A percentile compares a stretch with the other conserved stretches of the same genome.
These are phyloP conservation scores for Ictalurus furcatus DNA, from an alignment of 2,113 vertebrate genomes.

Conservation along the genomic window DNA sequence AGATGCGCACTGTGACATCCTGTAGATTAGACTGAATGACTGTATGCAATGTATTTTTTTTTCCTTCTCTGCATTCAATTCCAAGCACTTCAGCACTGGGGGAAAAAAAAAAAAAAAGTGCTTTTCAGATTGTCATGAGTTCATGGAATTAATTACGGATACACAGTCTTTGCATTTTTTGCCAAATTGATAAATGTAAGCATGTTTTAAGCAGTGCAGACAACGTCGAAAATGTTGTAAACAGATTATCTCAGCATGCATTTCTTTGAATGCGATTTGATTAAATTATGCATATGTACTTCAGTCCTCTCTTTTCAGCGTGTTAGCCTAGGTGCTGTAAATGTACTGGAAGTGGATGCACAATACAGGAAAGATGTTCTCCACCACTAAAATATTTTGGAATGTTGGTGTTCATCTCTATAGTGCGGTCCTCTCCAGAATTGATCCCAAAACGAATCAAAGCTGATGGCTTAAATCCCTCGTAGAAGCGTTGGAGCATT, in stretches of 20 bases:
- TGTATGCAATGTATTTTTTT: neutral
- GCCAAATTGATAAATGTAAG: neutral
- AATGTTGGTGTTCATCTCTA: neutral
- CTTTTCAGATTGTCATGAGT: neutral
- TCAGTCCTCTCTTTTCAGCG: neutral
- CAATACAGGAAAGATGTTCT: neutral
- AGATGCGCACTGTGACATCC: conserved; percentile 6
- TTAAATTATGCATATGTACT: neutral
- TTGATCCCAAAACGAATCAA: neutral
- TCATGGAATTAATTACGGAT: neutral
- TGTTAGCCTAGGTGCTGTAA: neutral
- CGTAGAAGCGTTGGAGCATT: neutral
- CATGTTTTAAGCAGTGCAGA: neutral
- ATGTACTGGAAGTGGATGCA: neutral
- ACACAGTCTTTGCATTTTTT: neutral
- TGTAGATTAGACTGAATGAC: neutral
- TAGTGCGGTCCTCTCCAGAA: neutral
- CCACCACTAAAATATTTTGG: neutral
- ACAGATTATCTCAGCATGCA: neutral
- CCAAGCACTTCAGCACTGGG: neutral
- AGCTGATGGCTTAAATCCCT: neutral
- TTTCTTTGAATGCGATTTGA: neutral
- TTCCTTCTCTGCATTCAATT: neutral
- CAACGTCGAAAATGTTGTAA: neutral
- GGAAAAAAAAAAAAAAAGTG: neutral